Evolutionary conservation across 2,797 vertebrate genomes (phyloP), one percentile per base, ranked within the genome.

Genomic region (Holocentrus rufus): DNA sequence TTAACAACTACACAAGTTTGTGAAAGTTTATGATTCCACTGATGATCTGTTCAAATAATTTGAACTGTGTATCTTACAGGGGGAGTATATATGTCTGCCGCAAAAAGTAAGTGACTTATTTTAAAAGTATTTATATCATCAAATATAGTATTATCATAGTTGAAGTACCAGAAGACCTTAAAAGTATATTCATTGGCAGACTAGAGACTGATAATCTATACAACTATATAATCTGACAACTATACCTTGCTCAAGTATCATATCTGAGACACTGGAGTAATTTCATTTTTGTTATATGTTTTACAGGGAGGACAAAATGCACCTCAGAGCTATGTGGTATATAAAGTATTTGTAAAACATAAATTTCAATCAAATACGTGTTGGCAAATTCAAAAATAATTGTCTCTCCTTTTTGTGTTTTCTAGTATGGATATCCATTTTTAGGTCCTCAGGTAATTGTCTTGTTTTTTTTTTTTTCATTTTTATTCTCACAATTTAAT

Each of bases 21-120:
- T 44, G 10, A 5, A 25, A 27, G 25, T 27, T 27, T 27, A 17
- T 47, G 1, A 52, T 17, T 46, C 1, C 36, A 7, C 14, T 68
- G 22, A 79, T 14, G 6, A 2, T 49, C 1, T 0, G 0, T 54
- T 56, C 54, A 9, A 27, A 59, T 46, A 14, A 20, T 23, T 17
- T 7, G 23, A 34, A 50, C 36, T 0, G 23, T 25, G 13, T 65
- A 3, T 53, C 25, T 76, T 66, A 17, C 72, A 92, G 90, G 90
- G 91, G n/a, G 87, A 89, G 67, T 91, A 76, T 44, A 0, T 88
- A 6, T 92, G 88, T 54, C 31, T 90, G 59, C 31, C 86, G 44
- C 77, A 74, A 13, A 79, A 47, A 74, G 89, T 92, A 77, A 49
- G 66, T 67, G 22, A 56, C 52, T n/a, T 9, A 8, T 49, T 31